phyloP scores from a whole-genome alignment of 2,888 invertebrate genomes.

The Beris chalybata region DNA sequence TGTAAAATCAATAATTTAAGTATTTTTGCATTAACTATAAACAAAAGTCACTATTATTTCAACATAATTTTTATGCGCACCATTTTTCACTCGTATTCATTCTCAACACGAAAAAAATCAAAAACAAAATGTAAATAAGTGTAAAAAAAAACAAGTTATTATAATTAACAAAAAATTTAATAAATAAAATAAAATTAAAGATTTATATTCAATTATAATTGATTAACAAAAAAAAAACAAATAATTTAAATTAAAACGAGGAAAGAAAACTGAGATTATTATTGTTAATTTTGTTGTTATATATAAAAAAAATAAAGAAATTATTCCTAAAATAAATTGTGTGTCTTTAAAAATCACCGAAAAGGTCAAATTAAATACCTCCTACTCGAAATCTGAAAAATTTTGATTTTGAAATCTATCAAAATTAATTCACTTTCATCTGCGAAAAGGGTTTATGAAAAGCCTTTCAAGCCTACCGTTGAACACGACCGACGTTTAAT shows the following conservation, averaged over 20 bases:
- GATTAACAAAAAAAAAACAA: background rate
- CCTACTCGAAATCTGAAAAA: too few species aligned
- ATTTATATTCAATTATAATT: slow-evolving; percentile 1
- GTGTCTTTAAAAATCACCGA: too few species aligned
- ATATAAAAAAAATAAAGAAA: slow-evolving; percentile 17
- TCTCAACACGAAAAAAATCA: slow-evolving; percentile 26
- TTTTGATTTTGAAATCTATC: too few species aligned
- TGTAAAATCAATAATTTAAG: slow-evolving; percentile 13
- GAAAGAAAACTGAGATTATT: slow-evolving; percentile 11
- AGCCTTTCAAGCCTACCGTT: too few species aligned
- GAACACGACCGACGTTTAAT: too few species aligned
- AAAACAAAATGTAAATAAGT: slow-evolving; percentile 29
- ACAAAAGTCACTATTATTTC: slow-evolving; percentile 19
- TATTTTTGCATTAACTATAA: slow-evolving; percentile 1
- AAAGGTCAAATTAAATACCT: too few species aligned
- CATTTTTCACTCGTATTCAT: slow-evolving; percentile 21
- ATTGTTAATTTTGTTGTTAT: slow-evolving; percentile 35
- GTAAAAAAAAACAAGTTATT: slow-evolving; percentile 20
- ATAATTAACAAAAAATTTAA: background rate
- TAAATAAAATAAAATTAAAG: background rate
- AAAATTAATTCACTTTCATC: too few species aligned
- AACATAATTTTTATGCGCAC: slow-evolving; percentile 26
- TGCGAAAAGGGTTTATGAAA: too few species aligned
- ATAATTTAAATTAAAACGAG: background rate
- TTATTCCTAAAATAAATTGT: background rate